Evolutionary conservation across 2,888 invertebrate genomes (phyloP), one percentile per base, ranked within the genome.

Genomic region (Diabrotica balteata): DNA sequence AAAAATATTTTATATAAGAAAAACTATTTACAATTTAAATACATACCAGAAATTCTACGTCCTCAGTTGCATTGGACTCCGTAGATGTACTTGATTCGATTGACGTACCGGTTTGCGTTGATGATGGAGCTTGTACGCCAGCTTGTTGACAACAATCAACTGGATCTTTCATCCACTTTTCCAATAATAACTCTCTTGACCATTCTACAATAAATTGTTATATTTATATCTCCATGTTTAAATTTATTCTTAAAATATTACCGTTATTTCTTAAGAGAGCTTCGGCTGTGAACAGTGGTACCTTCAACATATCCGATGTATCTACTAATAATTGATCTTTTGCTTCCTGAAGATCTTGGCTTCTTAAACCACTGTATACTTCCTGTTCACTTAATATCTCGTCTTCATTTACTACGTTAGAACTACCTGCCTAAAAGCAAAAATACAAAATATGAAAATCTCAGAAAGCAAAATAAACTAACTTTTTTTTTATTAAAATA

Each of bases 251-350:
- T 17, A 17, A 17, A 2, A 17, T 17, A 17, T 78, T 79, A 90
- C 90, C 90, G 81, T 90, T 88, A 77, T 90, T 88, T 72, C 90
- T 80, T 42, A 91, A 84, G 57, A 91, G 82, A 45, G 90, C 90
- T 82, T 91, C 90, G 45, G 91, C 90, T 63, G 90, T 90, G 79
- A 90, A 91, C 53, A 91, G 84, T 5, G 90, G 90, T 59, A 91
- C 87, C 79, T 90, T 88, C 54, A 91, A 84, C 90, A 90, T 90
- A 81, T 91, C 90, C 7, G 90, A 89, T 4, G 90, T 90, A 80
- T 91, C 90, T 42, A 90, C 90, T 47, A 91, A 81, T 61, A 91
- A 83, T 77, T 90, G 88, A 79, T 91, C 90, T 81, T 91, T 91
- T 47, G 90, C 90, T 80, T 91, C 90, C 78, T 90, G 90, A 47